Evolutionary conservation across 2,888 invertebrate species (phyloP), one percentile per base, ranked within the genome.

Genomic region (Meiosimyza decipiens): DNA sequence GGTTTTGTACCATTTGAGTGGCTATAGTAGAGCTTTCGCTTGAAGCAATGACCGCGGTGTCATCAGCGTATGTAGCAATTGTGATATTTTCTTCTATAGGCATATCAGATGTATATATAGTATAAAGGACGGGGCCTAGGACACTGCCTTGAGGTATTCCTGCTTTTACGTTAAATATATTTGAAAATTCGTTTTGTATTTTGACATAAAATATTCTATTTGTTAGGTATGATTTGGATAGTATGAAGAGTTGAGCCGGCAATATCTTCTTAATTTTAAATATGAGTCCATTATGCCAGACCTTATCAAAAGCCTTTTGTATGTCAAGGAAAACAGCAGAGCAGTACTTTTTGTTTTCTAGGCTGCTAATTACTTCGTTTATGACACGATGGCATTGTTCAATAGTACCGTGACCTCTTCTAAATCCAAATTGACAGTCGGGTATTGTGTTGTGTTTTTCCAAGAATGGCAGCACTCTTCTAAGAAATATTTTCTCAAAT

Each of bases 381-480:
- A 22, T 22, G 22, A 22, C 22, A 22, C 22, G 22, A 22, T 22
- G 22, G 22, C 22, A 22, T 22, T 22, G 22, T 22, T 22, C 22
- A 22, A 22, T 22, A 57, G 57, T 68, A 12, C 68, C 57, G 22
- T 68, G 47, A 49, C n/a, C 16, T 49, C 15, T 7, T 57, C 57
- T 68, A 3, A 57, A 33, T 18, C 57, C 55, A 68, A 68, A 68
- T 12, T 68, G 57, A 59, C 49, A 57, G 16, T 55, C 68, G 49
- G 47, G 57, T 6, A 68, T 57, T 40, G 57, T 40, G 6, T 47
- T 28, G 13, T 52, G 1, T 57, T 47, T 15, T 40, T 68, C 49
- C 12, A 68, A n/a, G 16, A 40, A 11, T 47, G 68, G 47, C 11
- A 55, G 57, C 1, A 68, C n/a, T 68, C 68, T 40, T 4, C 15